Evolutionary conservation across 1,140 invertebrate species (phyloP).

Genomic region (Trachymyrmex septentrionalis): DNA sequence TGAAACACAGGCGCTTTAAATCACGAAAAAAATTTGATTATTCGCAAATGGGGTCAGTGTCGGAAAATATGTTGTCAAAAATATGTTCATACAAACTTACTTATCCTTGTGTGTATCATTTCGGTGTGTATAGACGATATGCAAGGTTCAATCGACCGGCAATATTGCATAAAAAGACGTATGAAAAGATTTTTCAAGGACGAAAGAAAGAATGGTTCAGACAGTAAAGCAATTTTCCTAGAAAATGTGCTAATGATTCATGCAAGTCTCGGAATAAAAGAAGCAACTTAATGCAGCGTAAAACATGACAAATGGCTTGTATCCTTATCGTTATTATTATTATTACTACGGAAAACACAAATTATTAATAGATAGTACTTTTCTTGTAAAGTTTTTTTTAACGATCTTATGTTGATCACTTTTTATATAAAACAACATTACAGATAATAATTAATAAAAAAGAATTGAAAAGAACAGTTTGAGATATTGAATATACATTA

Average conservation of each 20-base stretch:
- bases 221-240: slow-evolving; percentile 1
- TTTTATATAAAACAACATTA: not conserved
- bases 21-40: slow-evolving; percentile 15
- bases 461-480: not conserved
- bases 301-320: slow-evolving; percentile 3
- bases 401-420: not conserved
- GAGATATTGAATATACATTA: not conserved
- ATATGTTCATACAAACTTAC: not conserved
- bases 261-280: slow-evolving; percentile 6
- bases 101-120: no score
- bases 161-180: not conserved
- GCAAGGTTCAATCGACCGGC: not conserved
- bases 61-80: slow-evolving; percentile 10
- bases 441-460: not conserved
- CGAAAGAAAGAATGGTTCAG: not conserved
- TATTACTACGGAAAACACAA: not conserved
- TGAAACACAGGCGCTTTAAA: not conserved
- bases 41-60: not conserved
- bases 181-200: slow-evolving; percentile 20
- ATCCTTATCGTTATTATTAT: not conserved
- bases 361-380: not conserved
- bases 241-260: slow-evolving; percentile 12
- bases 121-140: not conserved
- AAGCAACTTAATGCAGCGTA: slow-evolving; percentile 23
- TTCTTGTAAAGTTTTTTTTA: not conserved